Evolutionary conservation across 2,888 invertebrate species (phyloP), one percentile per base, ranked within the genome.

Genomic region (Tryphoninae sp.): DNA sequence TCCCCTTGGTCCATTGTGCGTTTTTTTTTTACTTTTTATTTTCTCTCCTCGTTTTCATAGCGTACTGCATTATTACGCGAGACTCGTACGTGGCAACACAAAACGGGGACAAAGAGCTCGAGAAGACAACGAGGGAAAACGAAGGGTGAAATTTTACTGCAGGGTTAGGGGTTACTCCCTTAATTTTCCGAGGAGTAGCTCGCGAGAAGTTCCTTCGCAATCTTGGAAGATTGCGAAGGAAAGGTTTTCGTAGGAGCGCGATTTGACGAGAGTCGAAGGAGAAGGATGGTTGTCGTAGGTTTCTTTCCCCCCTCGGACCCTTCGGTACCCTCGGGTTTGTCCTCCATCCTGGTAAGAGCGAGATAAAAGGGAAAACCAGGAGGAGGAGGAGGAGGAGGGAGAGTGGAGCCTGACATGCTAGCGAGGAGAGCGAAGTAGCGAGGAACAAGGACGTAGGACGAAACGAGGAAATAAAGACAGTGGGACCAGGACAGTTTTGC

Each of bases 61-160:
- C 42, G 58, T 58, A 74, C 71, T 77, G 45, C 72, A 74, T 80
- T 78, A 73, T 82, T 82, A 71, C 78, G 61, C 65, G 65, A 72
- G 67, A 33, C 53, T 71, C 71, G 67, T 45, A 75, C 73, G 53
- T 51, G 76, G 61, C 23, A 59, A 62, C 42, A 19, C 22, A 23
- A 2, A 23, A 71, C 19, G 13, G 33, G 33, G 16, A 40, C 3
- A 6, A 13, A 3, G 19, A 9, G 23, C n/a, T 19, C 7, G 2
- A 23, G 49, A 33, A 53, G 33, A 45, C 13, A 16, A 65, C 58
- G 59, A 42, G 67, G 22, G 26, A 26, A 58, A 49, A 16, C n/a
- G 45, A 59, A 42, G 45, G 49, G 2, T 22, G 55, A 40, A 55
- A 13, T 62, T 42, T 16, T 45, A 13, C 51, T 33, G 23, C 11